A percentile compares a stretch with the other conserved stretches of the same genome.
phyloP scores from a whole-genome alignment of 2,797 vertebrate genomes.

The Peromyscus aztecus region DNA sequence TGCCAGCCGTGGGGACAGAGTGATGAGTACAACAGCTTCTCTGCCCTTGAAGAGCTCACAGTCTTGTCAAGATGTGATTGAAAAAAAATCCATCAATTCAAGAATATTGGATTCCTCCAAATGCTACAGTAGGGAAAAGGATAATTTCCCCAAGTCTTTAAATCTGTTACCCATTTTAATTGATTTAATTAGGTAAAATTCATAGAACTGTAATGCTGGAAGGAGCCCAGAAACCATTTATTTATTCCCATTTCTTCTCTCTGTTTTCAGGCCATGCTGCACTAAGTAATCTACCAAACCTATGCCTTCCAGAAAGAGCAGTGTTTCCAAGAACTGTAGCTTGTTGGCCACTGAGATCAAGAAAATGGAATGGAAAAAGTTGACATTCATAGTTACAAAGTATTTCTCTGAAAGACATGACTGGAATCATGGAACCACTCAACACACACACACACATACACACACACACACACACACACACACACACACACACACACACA shows the following conservation, averaged over 20 bases:
- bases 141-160: constrained; percentile 77
- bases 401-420: background rate
- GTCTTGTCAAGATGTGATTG: constrained; percentile 61
- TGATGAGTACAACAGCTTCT: background rate
- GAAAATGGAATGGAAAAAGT: background rate
- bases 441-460: background rate
- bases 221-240: constrained; percentile 65
- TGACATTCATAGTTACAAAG: background rate
- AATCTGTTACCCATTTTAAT: constrained; percentile 76
- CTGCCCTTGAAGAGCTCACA: constrained; percentile 57
- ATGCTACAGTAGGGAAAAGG: constrained; percentile 74
- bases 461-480: background rate
- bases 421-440: background rate
- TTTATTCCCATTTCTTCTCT: constrained; percentile 58
- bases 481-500: background rate
- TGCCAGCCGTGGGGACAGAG: background rate
- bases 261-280: constrained; percentile 16
- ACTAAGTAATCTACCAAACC: constrained; percentile 52
- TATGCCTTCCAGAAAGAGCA: constrained; percentile 38
- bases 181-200: constrained; percentile 81
- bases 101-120: constrained; percentile 74
- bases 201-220: constrained; percentile 65
- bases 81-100: constrained; percentile 62
- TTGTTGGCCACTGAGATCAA: background rate
- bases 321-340: background rate